Evolutionary conservation across 2,797 vertebrate genomes (phyloP).

Genomic region (Martes flavigula): DNA sequence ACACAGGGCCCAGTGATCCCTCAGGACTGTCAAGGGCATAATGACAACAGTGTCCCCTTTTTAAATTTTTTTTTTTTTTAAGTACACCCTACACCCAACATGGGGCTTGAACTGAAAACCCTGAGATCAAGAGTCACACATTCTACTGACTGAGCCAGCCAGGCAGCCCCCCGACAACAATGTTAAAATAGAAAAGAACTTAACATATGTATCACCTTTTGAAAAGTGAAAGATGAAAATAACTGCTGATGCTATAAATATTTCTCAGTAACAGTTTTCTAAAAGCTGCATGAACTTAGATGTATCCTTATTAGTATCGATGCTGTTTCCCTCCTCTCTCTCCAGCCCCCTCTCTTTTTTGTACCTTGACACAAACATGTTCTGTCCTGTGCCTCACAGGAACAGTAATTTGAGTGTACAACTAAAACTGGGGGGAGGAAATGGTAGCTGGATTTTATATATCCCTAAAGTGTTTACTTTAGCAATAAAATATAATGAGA

Average conservation of each 20-base stretch:
- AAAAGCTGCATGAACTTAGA: slow-evolving; percentile 71
- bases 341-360: background rate
- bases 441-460: slow-evolving; percentile 71
- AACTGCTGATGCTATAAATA: slow-evolving; percentile 45
- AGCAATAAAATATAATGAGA: slow-evolving; percentile 68
- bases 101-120: background rate
- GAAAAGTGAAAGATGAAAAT: slow-evolving; percentile 69
- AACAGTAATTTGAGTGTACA: slow-evolving; percentile 74
- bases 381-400: slow-evolving; percentile 69
- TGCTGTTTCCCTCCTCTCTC: background rate
- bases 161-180: fast-evolving
- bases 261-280: slow-evolving; percentile 70
- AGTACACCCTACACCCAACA: background rate
- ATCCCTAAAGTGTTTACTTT: slow-evolving; percentile 74
- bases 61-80: background rate
- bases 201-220: slow-evolving; percentile 61
- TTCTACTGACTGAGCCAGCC: background rate
- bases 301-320: slow-evolving; percentile 38
- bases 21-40: slow-evolving; percentile 48
- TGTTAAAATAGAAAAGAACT: slow-evolving; percentile 38
- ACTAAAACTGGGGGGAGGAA: slow-evolving; percentile 65
- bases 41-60: background rate
- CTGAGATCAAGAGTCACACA: background rate
- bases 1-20: background rate
- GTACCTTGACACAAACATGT: slow-evolving; percentile 50